phyloP scores from a whole-genome alignment of 2,797 vertebrate species.

The Sternotherus odoratus region DNA sequence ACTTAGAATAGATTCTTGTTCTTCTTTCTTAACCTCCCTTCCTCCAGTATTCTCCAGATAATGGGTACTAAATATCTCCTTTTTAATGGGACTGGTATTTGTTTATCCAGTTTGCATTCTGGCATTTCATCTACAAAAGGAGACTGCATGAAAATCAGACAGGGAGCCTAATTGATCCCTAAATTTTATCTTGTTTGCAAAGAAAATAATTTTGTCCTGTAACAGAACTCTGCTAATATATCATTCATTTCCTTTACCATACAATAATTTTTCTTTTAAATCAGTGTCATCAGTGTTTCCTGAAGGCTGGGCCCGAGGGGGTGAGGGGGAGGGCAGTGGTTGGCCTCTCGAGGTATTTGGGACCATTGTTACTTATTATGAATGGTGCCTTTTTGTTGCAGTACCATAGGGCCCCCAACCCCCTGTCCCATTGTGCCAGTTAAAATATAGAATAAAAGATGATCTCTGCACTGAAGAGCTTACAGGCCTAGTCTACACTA shows the following conservation, averaged over 20 bases:
- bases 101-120: background rate
- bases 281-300: background rate
- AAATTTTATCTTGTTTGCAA: background rate
- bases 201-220: background rate
- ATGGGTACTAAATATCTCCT: background rate
- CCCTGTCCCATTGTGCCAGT: too few relatives aligned
- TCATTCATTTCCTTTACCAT: background rate
- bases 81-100: background rate
- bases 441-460: background rate
- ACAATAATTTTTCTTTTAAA: background rate
- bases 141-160: background rate
- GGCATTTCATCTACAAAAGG: background rate
- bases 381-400: background rate
- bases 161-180: background rate
- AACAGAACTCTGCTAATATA: background rate
- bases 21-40: background rate
- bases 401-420: too few relatives aligned
- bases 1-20: background rate
- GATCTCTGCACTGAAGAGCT: background rate
- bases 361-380: background rate
- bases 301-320: background rate
- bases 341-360: background rate
- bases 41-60: constrained; percentile 3
- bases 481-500: background rate
- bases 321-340: background rate